phyloP scores from a whole-genome alignment of 2,113 vertebrate genomes.

The Acinonyx jubatus region DNA sequence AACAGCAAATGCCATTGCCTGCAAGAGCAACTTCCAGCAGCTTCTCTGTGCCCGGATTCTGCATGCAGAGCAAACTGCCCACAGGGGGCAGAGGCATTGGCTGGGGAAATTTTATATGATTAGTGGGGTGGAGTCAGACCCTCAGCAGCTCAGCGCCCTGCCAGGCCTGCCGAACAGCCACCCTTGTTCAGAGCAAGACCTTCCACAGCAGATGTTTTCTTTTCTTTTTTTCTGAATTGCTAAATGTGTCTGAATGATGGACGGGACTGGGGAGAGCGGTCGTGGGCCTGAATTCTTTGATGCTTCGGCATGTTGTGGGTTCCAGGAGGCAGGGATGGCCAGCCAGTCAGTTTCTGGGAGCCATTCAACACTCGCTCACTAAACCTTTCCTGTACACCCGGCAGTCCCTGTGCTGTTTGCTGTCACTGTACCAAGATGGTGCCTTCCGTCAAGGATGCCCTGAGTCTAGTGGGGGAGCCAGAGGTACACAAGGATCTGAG shows the following conservation, averaged over 20 bases:
- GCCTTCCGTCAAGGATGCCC: background rate
- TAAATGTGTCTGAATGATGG: conserved; percentile 26
- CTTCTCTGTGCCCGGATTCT: conserved; percentile 2
- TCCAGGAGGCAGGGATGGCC: background rate
- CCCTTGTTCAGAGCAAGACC: conserved; percentile 33
- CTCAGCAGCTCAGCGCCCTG: background rate
- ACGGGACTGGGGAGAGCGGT: background rate
- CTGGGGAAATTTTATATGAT: conserved; percentile 65
- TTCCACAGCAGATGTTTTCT: background rate
- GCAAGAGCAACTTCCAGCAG: conserved; percentile 64
- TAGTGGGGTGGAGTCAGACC: conserved; percentile 53
- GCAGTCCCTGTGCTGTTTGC: background rate
- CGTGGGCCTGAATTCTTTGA: background rate
- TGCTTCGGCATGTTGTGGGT: background rate
- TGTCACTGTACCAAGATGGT: background rate
- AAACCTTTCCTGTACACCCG: too few relatives aligned
- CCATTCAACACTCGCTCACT: background rate
- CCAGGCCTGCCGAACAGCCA: background rate
- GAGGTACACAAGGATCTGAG: background rate
- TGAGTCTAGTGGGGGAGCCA: background rate
- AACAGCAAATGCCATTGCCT: conserved; percentile 32
- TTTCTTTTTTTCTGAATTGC: background rate
- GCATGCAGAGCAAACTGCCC: background rate
- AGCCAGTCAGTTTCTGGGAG: background rate
- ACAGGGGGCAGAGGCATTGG: background rate